These are phyloP conservation scores for Hemitrygon akajei DNA, from an alignment of 2,797 vertebrate genomes.

Conservation along the genomic window DNA sequence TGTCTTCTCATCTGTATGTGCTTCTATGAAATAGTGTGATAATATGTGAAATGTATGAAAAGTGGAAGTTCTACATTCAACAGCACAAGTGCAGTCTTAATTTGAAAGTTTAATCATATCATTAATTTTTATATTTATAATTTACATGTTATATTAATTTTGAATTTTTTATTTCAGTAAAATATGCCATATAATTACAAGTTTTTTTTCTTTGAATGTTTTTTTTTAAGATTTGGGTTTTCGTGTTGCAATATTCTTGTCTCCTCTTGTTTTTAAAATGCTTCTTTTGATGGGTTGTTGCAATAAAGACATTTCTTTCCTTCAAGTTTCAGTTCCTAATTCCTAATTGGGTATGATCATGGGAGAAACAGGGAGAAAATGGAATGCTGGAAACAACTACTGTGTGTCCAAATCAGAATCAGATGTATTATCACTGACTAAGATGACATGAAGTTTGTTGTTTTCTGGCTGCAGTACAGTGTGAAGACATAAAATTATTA, in stretches of 20 bases:
- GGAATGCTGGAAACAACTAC: background rate
- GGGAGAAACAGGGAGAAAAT: background rate
- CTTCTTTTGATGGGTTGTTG: no score
- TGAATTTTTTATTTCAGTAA: no score
- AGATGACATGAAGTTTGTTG: no score
- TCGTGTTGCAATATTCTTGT: background rate
- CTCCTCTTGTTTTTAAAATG: background rate
- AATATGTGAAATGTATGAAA: background rate
- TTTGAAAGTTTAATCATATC: background rate
- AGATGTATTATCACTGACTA: no score
- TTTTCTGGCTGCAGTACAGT: no score
- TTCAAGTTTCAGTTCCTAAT: background rate
- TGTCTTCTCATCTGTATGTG: background rate
- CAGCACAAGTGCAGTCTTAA: background rate
- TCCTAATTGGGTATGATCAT: background rate
- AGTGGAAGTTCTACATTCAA: background rate
- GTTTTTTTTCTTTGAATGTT: no score
- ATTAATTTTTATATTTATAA: background rate
- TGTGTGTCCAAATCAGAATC: no score
- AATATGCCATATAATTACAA: background rate
- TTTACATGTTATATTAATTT: no score
- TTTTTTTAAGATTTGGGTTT: constrained; percentile 4
- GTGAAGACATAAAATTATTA: no score
- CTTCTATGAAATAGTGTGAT: background rate
- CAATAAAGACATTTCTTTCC: background rate